A percentile compares a stretch with the other conserved stretches of the same genome.
phyloP scores from a whole-genome alignment of 2,797 vertebrate species.

The Smutsia gigantea region DNA sequence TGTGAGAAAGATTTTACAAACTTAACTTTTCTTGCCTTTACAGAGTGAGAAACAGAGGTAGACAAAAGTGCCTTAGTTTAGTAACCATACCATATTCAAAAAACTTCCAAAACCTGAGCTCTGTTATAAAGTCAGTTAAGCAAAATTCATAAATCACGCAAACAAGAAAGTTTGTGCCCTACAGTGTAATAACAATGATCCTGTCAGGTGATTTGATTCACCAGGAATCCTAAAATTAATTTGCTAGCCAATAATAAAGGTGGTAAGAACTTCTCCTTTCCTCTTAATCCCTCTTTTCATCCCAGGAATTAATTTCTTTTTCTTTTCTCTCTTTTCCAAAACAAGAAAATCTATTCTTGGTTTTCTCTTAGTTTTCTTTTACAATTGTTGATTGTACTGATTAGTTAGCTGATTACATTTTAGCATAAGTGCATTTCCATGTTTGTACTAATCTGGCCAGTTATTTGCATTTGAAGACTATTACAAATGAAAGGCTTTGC shows the following conservation, averaged over 20 bases:
- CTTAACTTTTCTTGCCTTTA: not conserved
- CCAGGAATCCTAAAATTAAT: not conserved
- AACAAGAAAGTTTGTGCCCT: not conserved
- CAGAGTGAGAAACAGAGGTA: not conserved
- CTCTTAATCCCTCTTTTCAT: not conserved
- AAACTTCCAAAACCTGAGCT: not conserved
- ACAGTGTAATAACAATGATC: not conserved
- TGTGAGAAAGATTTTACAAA: conserved; percentile 1
- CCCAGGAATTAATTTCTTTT: not conserved
- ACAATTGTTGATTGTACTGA: not conserved
- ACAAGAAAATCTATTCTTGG: not conserved
- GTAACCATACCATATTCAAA: not conserved
- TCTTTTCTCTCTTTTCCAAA: not conserved
- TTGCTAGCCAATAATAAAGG: not conserved
- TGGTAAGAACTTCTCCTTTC: not conserved
- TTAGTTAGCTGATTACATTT: not conserved
- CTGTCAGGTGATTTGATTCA: not conserved
- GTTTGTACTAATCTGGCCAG: not conserved
- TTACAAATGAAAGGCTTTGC: not conserved
- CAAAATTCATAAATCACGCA: not conserved
- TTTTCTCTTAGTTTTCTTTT: not conserved
- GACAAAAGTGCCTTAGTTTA: not conserved
- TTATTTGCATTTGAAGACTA: not conserved
- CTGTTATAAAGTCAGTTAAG: not conserved
- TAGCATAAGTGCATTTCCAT: not conserved